Percentiles rank a stretch among this genome's conserved stretches.
Conservation (phyloP, 2,888 invertebrate species). For the Brachycybe producta region DNA sequence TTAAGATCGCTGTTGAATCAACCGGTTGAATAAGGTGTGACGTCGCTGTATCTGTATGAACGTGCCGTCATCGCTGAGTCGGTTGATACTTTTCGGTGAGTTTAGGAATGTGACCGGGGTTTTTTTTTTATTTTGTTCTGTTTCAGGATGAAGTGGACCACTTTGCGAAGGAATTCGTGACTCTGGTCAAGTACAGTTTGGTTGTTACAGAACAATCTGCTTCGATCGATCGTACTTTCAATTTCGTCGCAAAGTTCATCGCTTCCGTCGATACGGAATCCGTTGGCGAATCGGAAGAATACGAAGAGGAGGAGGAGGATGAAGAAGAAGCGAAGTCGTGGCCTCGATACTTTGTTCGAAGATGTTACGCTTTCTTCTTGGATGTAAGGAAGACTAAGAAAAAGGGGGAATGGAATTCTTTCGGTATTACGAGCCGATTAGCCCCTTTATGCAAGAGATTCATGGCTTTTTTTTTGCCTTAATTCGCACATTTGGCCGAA, state of each 20-base stretch:
- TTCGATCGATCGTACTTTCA: slow-evolving; percentile 51
- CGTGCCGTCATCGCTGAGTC: too few species aligned
- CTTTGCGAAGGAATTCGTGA: slow-evolving; percentile 51
- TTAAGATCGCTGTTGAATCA: too few species aligned
- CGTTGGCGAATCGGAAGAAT: neutral
- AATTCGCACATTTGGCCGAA: too few species aligned
- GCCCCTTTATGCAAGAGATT: too few species aligned
- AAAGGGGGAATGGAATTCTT: too few species aligned
- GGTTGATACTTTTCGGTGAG: neutral
- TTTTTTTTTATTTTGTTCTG: slow-evolving; percentile 13
- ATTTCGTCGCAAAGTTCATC: slow-evolving; percentile 58
- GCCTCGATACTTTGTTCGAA: too few species aligned
- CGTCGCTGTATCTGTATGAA: too few species aligned
- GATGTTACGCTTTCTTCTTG: too few species aligned
- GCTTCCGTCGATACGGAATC: slow-evolving; percentile 37
- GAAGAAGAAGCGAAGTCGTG: slow-evolving; percentile 15
- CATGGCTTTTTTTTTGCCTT: too few species aligned
- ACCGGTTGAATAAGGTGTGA: too few species aligned
- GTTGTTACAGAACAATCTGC: slow-evolving; percentile 53
- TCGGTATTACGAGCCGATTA: too few species aligned
- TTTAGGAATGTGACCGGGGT: neutral
- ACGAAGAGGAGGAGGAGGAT: slow-evolving; percentile 14
- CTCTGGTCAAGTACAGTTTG: slow-evolving; percentile 50
- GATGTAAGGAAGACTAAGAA: too few species aligned
- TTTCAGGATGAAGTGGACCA: slow-evolving; percentile 42